Evolutionary conservation across 2,113 vertebrate species (phyloP).

Genomic region (Corvus cornix): DNA sequence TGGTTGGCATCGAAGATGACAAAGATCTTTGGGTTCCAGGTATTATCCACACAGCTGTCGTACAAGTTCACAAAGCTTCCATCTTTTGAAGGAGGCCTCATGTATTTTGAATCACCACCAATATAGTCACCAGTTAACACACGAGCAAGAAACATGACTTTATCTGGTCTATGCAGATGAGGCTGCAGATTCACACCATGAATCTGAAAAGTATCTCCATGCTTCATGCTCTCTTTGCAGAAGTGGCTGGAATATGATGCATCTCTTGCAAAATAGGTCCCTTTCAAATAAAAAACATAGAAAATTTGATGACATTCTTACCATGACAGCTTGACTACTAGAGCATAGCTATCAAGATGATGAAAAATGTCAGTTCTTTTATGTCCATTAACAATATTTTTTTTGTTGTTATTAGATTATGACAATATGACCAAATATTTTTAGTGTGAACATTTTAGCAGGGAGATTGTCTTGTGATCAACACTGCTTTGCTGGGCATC

Average conservation of each 20-base stretch:
- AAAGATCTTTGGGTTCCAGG: slow-evolving; percentile 92
- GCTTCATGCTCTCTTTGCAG: slow-evolving; percentile 89
- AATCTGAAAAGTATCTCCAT: slow-evolving; percentile 82
- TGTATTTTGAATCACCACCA: slow-evolving; percentile 85
- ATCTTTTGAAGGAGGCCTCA: slow-evolving; percentile 93
- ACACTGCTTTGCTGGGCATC: neutral
- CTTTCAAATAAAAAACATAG: slow-evolving; percentile 63
- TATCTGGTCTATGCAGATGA: slow-evolving; percentile 74
- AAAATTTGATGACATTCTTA: neutral
- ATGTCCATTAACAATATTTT: neutral
- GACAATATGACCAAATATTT: neutral
- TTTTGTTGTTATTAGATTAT: neutral
- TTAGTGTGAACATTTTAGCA: neutral
- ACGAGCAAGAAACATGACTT: slow-evolving; percentile 94
- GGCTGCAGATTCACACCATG: slow-evolving; percentile 75
- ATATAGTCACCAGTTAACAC: slow-evolving; percentile 93
- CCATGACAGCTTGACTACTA: neutral
- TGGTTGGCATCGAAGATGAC: slow-evolving; percentile 97
- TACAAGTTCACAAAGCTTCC: slow-evolving; percentile 91
- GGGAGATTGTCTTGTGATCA: neutral
- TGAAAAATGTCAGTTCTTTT: neutral
- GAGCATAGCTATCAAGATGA: neutral
- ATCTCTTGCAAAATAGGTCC: slow-evolving; percentile 94
- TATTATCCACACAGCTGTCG: slow-evolving; percentile 95
- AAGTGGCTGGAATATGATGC: slow-evolving; percentile 93